A percentile compares a stretch with the other conserved stretches of the same genome.
Conservation (phyloP, 2,888 invertebrate genomes). For the Aspidapion aeneum region DNA sequence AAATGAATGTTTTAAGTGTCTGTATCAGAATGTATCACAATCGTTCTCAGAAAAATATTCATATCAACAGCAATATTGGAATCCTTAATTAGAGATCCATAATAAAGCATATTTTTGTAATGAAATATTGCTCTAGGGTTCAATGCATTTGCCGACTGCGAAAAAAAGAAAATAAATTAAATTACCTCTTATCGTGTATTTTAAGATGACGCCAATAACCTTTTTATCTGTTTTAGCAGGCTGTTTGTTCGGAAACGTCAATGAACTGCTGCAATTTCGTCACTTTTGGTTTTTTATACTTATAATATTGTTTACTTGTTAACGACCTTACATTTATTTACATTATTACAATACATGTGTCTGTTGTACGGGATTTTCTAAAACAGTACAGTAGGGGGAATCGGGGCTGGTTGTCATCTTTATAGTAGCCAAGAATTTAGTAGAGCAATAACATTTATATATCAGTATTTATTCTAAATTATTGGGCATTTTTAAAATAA, state of each 20-base stretch:
- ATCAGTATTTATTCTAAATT: no score
- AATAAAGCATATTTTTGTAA: background rate
- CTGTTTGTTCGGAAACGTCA: conserved; percentile 35
- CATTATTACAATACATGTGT: background rate
- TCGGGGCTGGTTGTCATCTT: no score
- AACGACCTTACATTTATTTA: conserved; percentile 20
- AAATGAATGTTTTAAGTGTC: no score
- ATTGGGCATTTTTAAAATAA: no score
- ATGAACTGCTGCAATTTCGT: conserved; percentile 25
- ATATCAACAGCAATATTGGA: background rate
- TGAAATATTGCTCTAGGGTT: conserved; percentile 19
- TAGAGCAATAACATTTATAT: no score
- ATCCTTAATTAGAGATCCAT: background rate
- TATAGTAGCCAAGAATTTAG: no score
- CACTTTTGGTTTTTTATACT: conserved; percentile 26
- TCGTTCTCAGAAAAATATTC: no score
- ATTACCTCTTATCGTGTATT: conserved; percentile 39
- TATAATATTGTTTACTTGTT: conserved; percentile 26
- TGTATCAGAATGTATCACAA: no score
- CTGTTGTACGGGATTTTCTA: no score
- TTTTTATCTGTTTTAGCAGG: conserved; percentile 37
- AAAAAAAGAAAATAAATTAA: conserved; percentile 30
- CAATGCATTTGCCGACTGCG: conserved; percentile 27
- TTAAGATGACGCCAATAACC: conserved; percentile 41
- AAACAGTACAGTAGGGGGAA: no score